Percentiles rank a stretch among this genome's conserved stretches.
phyloP scores from a whole-genome alignment of 1,140 invertebrate genomes.

The Adoxophyes honmai region DNA sequence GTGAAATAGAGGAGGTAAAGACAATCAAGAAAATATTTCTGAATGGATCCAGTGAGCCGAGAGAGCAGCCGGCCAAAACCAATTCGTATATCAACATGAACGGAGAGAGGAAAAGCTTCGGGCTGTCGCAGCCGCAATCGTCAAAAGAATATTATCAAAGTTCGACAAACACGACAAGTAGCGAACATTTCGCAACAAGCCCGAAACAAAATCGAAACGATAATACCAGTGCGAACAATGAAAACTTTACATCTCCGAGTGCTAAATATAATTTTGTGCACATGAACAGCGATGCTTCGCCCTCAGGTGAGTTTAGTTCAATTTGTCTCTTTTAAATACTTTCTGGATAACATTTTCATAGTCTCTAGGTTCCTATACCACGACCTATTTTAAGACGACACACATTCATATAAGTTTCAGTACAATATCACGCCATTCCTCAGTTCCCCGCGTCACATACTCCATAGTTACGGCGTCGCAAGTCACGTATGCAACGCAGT shows the following conservation, averaged over 20 bases:
- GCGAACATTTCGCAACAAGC: slow-evolving; percentile 21
- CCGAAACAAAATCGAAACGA: slow-evolving; percentile 23
- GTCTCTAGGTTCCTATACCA: too few relatives aligned
- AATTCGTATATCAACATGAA: background rate
- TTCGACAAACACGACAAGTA: slow-evolving; percentile 15
- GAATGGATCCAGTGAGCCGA: slow-evolving; percentile 45
- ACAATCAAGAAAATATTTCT: slow-evolving; percentile 70
- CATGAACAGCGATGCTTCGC: slow-evolving; percentile 19
- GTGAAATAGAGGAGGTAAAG: slow-evolving; percentile 69
- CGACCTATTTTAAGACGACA: too few relatives aligned
- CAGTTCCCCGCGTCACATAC: background rate
- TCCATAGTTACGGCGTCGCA: slow-evolving; percentile 2
- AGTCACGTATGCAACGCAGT: slow-evolving; percentile 20
- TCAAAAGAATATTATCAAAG: slow-evolving; percentile 6
- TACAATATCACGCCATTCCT: too few relatives aligned
- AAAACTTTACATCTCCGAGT: slow-evolving; percentile 17
- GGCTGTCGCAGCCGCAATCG: background rate
- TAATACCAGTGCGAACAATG: slow-evolving; percentile 27
- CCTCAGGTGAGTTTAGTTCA: slow-evolving; percentile 31
- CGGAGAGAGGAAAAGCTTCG: slow-evolving; percentile 4
- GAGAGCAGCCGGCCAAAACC: background rate
- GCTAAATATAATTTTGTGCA: slow-evolving; percentile 21
- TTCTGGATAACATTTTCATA: too few relatives aligned
- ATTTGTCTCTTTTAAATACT: too few relatives aligned
- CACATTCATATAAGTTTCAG: too few relatives aligned